Evolutionary conservation across 2,797 vertebrate species (phyloP).

Genomic region (Cuniculus paca): DNA sequence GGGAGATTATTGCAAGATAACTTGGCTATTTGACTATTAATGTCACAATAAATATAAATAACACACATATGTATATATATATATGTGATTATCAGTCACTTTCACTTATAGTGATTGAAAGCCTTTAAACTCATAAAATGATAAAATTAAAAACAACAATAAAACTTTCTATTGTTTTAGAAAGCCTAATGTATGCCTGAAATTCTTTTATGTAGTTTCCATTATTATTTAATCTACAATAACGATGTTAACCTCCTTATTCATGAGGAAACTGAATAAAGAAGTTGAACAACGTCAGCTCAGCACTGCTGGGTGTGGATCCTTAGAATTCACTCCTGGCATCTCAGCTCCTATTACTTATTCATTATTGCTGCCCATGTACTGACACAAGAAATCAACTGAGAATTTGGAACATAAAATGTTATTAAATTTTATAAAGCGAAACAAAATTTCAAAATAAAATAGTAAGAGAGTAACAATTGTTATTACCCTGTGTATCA

Average conservation of each 20-base stretch:
- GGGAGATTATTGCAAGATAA: not conserved
- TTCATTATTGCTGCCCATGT: not conserved
- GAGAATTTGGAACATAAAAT: not conserved
- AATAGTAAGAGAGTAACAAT: not conserved
- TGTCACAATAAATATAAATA: not conserved
- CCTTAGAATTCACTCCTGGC: not conserved
- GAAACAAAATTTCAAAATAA: not conserved
- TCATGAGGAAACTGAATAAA: not conserved
- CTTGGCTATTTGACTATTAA: not conserved
- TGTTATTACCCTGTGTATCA: not conserved
- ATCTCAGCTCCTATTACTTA: not conserved
- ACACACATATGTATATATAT: not conserved
- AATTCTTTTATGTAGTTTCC: not conserved
- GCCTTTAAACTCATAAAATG: not conserved
- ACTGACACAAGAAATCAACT: not conserved
- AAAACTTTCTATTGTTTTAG: not conserved
- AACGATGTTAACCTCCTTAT: not conserved
- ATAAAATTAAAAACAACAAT: not conserved
- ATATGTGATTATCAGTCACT: not conserved
- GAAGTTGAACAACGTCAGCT: not conserved
- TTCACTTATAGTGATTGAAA: not conserved
- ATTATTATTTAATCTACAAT: not conserved
- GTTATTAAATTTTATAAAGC: not conserved
- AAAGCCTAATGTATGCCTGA: not conserved
- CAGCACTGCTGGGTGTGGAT: not conserved